Base-by-base conservation (phyloP, 1,140 invertebrate species). In the Zaprionus ghesquierei region DNA sequence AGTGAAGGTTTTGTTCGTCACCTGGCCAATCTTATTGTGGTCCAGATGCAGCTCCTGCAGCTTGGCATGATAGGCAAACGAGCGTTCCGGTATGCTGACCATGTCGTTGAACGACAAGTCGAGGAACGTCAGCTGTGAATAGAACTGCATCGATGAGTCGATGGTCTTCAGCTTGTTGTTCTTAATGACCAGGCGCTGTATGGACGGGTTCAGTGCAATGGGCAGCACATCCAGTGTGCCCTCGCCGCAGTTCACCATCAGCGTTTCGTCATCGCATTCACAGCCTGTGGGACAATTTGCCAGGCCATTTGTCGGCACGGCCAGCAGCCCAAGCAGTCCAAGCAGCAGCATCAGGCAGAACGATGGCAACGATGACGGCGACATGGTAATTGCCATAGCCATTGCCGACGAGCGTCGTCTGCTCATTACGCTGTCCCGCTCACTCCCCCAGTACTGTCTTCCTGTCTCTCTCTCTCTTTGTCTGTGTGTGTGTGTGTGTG, bases 201-300 rank as follows among this genome's bases (percentile, higher is more conserved):
- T 96, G 75, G 95, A 96, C 3, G 97, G 97, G 92, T 98, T 98
- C 44, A 98, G 93, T 1, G 97, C 96, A 75, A 98, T 98, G 35
- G 97, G 97, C 46, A 98, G 95, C 13, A 97, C 96, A 92, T 98
- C 97, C 41, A 98, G 93, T 68, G 95, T 96, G 75, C 96, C 96
- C 81, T 95, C 95, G 72, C 96, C 94, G 91, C 97, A 98, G 53
- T 95, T 94, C 0, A 98, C 97, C n/a, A 96, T 95, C 55, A 97
- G 94, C 0, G 95, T 97, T 55, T 97, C 96, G 81, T 98, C 97
- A 92, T 98, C 96, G 92, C 97, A 98, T 87, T 93, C 94, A 91
- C 97, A 98, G 58, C 95, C 95, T 64, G 91, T 94, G 1, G 97
- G 97, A 91, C 97, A 98, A 75, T 94, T 94, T 41, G 93, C 93